Conservation (phyloP, 2,797 vertebrate genomes). For the Morus bassanus region DNA sequence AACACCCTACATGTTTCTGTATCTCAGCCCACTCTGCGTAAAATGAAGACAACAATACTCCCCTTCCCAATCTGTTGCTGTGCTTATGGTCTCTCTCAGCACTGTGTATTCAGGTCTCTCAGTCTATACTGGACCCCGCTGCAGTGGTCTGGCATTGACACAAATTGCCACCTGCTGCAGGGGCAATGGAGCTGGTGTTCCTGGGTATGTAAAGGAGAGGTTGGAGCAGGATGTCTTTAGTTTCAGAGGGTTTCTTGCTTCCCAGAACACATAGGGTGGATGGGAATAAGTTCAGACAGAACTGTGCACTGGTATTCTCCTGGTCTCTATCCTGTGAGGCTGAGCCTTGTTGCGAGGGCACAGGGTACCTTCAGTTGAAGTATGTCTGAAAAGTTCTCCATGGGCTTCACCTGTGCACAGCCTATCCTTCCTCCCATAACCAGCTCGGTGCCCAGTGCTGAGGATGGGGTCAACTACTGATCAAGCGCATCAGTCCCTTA, state of each 20-base stretch:
- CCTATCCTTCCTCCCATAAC: neutral
- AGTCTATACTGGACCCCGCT: rapidly evolving
- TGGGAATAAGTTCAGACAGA: neutral
- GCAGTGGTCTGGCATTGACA: neutral
- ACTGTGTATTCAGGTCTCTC: neutral
- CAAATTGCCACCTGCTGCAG: neutral
- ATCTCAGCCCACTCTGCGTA: neutral
- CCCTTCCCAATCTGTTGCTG: neutral
- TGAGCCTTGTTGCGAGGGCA: neutral
- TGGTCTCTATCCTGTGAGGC: neutral
- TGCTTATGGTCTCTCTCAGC: neutral
- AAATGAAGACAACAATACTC: neutral
- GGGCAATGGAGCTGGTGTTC: neutral
- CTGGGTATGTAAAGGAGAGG: neutral
- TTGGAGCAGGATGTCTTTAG: neutral
- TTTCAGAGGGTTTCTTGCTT: neutral
- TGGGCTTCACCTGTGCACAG: neutral
- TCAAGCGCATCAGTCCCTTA: neutral
- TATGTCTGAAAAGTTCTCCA: neutral
- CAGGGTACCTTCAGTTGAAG: neutral
- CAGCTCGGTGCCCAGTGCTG: neutral
- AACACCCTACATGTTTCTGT: neutral
- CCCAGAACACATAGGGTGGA: neutral
- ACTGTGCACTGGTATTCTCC: neutral
- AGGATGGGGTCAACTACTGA: neutral